Evolutionary conservation across 2,888 invertebrate genomes (phyloP).

Genomic region (Trissoscelio sp.): DNA sequence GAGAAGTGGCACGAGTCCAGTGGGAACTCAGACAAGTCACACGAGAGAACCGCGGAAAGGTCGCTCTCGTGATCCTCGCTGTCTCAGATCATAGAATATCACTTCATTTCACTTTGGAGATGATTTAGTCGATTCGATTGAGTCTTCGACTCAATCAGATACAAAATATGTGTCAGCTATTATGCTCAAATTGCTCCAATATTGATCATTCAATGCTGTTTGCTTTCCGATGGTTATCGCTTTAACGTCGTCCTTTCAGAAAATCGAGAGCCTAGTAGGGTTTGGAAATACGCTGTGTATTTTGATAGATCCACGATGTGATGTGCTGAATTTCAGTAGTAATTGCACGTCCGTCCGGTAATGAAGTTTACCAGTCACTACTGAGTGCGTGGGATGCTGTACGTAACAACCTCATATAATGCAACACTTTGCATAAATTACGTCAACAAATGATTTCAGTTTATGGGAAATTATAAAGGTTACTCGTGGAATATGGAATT

Average conservation of each 20-base stretch:
- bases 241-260: constrained; percentile 11
- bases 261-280: not conserved
- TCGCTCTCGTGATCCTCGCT: constrained; percentile 58
- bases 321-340: constrained; percentile 22
- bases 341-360: constrained; percentile 21
- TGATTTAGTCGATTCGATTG: constrained; percentile 43
- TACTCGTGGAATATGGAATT: constrained; percentile 3
- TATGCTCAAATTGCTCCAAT: constrained; percentile 17
- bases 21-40: constrained; percentile 59
- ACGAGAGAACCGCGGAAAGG: constrained; percentile 57
- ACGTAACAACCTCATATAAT: constrained; percentile 27
- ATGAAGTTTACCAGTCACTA: constrained; percentile 30
- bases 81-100: constrained; percentile 50
- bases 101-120: constrained; percentile 52
- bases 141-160: constrained; percentile 20
- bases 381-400: constrained; percentile 22
- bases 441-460: constrained; percentile 45
- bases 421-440: constrained; percentile 40
- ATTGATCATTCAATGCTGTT: constrained; percentile 28
- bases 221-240: constrained; percentile 30
- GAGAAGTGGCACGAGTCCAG: constrained; percentile 63
- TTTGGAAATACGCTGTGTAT: not conserved
- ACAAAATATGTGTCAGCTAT: not conserved
- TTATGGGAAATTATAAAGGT: constrained; percentile 30
- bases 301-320: constrained; percentile 13